Evolutionary conservation across 1,140 invertebrate genomes (phyloP).

Genomic region (Leptestheria dahalacensis): DNA sequence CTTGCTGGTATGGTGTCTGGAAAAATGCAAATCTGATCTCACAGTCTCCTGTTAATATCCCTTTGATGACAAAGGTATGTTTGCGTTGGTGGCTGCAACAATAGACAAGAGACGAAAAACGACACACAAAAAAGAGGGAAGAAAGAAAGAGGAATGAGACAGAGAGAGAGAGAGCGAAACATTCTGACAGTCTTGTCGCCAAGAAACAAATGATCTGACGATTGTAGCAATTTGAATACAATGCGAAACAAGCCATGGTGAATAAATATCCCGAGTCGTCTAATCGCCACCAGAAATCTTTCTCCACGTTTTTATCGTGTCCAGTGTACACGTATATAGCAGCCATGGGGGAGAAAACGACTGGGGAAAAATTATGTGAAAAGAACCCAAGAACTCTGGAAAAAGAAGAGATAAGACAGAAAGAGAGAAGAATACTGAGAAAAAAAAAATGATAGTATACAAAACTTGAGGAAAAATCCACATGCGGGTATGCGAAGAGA

Average conservation of each 20-base stretch:
- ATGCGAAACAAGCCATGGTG: background rate
- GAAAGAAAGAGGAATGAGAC: too few relatives aligned
- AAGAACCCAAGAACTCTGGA: background rate
- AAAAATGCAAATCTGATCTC: background rate
- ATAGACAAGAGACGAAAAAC: too few relatives aligned
- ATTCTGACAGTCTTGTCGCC: background rate
- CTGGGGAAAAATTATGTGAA: background rate
- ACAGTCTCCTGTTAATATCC: background rate
- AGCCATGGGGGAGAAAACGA: too few relatives aligned
- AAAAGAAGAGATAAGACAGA: background rate
- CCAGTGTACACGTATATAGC: too few relatives aligned
- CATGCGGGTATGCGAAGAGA: background rate
- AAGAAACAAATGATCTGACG: background rate
- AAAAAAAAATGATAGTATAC: background rate
- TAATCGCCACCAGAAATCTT: background rate
- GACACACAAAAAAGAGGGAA: too few relatives aligned
- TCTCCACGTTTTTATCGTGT: background rate
- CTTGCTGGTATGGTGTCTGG: too few relatives aligned
- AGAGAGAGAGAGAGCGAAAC: background rate
- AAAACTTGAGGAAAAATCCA: background rate
- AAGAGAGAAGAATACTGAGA: background rate
- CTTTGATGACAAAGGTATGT: background rate
- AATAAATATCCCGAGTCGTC: background rate
- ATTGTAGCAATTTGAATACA: background rate
- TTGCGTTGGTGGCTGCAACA: too few relatives aligned